Evolutionary conservation across 2,888 invertebrate genomes (phyloP), one percentile per base, ranked within the genome.

Genomic region (Polymixis flavicincta): DNA sequence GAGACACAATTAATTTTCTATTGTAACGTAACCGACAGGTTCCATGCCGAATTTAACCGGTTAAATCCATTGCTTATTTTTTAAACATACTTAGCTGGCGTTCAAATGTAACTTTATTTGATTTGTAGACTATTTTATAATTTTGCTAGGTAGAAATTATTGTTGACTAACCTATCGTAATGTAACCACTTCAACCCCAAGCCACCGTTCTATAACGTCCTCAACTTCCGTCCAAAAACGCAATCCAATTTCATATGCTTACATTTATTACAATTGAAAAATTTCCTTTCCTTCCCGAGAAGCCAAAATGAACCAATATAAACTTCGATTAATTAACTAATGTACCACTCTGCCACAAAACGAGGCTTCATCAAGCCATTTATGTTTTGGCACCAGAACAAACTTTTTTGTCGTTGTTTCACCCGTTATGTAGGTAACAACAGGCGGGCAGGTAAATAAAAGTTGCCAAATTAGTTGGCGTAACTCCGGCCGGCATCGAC

Each of bases 381-480:
- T 86, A 85, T 87, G 87, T 87, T 87, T 83, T 83, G 71, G 69
- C 80, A 74, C 64, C 75, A 60, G 59, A 78, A 66, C 73, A 79
- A 86, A 87, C 84, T 87, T 86, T 87, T n/a, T 78, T 85, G 73
- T 68, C 71, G 28, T 82, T 85, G 80, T 84, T 83, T 78, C 65
- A 84, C 74, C 78, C 78, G 86, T 87, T 87, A 71, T 87, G 80
- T 71, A 65, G 55, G 80, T 59, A 81, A 83, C 78, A 80, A 78
- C 87, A 82, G 86, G 54, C 82, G 71, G 87, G 37, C 82, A 82
- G 85, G 87, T 84, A 78, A 80, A 88, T 86, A 86, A 86, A 86
- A 86, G 86, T 86, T 88, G 71, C 75, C 32, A 82, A 86, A 86
- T 86, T 86, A 86, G 85, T 86, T 84, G 67, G 76, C 70, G 73